These are phyloP conservation scores for Phalacrocorax brasilianus DNA, from an alignment of 2,113 vertebrate genomes.

Conservation along the genomic window DNA sequence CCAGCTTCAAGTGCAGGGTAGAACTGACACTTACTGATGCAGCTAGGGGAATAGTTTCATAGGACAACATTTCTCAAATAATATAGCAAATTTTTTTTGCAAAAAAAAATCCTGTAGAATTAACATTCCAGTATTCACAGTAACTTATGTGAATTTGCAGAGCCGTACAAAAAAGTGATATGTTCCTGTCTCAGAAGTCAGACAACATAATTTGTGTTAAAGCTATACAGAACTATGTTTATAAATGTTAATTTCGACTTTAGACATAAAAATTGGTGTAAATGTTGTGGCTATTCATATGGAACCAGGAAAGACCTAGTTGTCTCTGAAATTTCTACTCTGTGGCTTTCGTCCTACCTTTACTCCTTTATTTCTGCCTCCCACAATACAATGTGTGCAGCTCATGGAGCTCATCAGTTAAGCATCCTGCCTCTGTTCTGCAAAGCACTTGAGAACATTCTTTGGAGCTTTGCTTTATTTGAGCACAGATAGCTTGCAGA, in stretches of 20 bases:
- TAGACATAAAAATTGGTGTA: neutral
- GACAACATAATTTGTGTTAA: neutral
- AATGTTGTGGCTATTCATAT: neutral
- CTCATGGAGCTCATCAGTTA: neutral
- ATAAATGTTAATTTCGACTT: neutral
- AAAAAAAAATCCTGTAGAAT: neutral
- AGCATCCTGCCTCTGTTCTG: neutral
- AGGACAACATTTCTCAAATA: neutral
- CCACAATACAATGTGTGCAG: neutral
- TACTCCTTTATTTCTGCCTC: neutral
- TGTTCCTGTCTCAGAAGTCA: neutral
- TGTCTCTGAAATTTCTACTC: neutral
- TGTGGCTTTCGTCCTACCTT: neutral
- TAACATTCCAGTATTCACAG: neutral
- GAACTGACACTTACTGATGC: neutral
- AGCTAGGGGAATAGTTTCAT: neutral
- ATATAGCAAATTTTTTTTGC: neutral
- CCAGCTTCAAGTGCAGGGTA: neutral
- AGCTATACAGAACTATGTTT: neutral
- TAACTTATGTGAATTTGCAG: neutral
- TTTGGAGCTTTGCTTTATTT: conserved; percentile 1
- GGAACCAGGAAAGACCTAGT: neutral
- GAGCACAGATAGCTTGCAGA: conserved; percentile 50
- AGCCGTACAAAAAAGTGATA: neutral
- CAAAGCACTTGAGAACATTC: conserved; percentile 15